Evolutionary conservation across 2,797 vertebrate genomes (phyloP).

Genomic region (Gadopsis bispinosus): DNA sequence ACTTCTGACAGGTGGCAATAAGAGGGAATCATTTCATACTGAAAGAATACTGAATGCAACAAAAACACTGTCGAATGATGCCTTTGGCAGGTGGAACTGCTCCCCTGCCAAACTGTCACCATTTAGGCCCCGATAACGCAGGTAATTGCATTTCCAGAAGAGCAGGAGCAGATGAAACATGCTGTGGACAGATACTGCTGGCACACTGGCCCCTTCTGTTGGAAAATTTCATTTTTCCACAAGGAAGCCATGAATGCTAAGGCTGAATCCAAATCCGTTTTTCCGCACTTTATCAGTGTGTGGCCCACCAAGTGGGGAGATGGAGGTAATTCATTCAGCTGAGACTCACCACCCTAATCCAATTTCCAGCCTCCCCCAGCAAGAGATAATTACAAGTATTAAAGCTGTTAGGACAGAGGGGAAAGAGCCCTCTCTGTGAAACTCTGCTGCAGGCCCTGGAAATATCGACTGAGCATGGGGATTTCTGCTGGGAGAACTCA

Average conservation of each 20-base stretch:
- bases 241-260: conserved; percentile 93
- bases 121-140: conserved; percentile 90
- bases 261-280: conserved; percentile 93
- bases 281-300: conserved; percentile 92
- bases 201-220: conserved; percentile 91
- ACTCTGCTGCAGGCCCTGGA: conserved; percentile 84
- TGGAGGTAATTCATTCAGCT: conserved; percentile 93
- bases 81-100: conserved; percentile 84
- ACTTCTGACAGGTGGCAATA: conserved; percentile 64
- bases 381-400: conserved; percentile 95
- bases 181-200: conserved; percentile 91
- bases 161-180: conserved; percentile 92
- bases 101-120: conserved; percentile 90
- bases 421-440: conserved; percentile 79
- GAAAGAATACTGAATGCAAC: conserved; percentile 64
- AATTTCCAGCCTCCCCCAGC: conserved; percentile 94
- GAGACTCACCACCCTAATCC: conserved; percentile 94
- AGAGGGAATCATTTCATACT: conserved; percentile 61
- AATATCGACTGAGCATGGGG: conserved; percentile 81
- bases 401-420: conserved; percentile 88
- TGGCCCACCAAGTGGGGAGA: conserved; percentile 94
- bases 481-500: conserved; percentile 86
- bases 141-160: conserved; percentile 93
- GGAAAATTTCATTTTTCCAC: conserved; percentile 96
- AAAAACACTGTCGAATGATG: conserved; percentile 75